phyloP scores from a whole-genome alignment of 2,113 vertebrate genomes.

The Hemiscyllium ocellatum region DNA sequence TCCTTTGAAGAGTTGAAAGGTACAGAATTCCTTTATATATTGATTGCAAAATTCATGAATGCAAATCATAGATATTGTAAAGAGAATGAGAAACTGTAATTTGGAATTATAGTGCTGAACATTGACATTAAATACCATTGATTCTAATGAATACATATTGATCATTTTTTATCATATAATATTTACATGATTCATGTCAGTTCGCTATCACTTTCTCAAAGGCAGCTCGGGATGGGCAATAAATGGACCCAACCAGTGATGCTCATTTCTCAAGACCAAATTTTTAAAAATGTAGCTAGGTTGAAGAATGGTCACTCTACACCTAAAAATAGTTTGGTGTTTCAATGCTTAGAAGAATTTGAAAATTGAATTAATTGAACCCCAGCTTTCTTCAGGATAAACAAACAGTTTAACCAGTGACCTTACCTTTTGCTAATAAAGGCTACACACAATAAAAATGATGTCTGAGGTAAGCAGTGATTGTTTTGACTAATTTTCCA shows the following conservation, averaged over 20 bases:
- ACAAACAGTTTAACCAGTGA: neutral
- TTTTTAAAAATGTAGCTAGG: neutral
- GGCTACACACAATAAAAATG: neutral
- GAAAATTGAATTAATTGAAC: neutral
- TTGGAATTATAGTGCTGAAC: neutral
- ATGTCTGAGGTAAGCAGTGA: conserved; percentile 5
- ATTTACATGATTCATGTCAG: neutral
- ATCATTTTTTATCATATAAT: neutral
- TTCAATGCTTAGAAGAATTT: neutral
- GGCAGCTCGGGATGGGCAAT: too few species aligned
- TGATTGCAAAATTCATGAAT: neutral
- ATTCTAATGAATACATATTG: neutral
- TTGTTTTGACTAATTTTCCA: conserved; percentile 21
- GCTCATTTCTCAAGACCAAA: too few species aligned
- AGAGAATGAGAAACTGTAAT: neutral
- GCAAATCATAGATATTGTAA: neutral
- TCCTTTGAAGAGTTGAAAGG: neutral
- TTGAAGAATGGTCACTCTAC: neutral
- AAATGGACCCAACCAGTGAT: too few species aligned
- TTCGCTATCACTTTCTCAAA: too few species aligned
- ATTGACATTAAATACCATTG: neutral
- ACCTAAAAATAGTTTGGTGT: neutral
- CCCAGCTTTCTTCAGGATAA: neutral
- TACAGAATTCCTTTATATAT: neutral
- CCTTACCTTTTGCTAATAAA: neutral